Evolutionary conservation across 2,113 vertebrate genomes (phyloP), one percentile per base, ranked within the genome.

Genomic region (Callaeas wilsoni): DNA sequence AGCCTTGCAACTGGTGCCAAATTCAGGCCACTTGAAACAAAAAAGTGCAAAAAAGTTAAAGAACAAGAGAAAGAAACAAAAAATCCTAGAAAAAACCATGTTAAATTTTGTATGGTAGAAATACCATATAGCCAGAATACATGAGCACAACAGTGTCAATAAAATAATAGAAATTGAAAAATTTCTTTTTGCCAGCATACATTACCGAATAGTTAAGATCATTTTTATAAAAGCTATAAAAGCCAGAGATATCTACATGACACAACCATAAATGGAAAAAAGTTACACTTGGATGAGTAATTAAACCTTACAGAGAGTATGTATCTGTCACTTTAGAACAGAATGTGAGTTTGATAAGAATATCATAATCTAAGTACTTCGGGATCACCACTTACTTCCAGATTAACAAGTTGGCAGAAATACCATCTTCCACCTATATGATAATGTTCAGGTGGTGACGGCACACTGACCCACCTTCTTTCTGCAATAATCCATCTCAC

Each of bases 1-100:
- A 99, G 98, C 96, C 99, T 98, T 95, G 99, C 99, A 85, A 99
- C 99, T 7, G 99, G 99, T 68, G 99, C 99, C 96, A 99, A 97
- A 95, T 99, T 99, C 94, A 99, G 96, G 85, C 99, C 99, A 91
- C 99, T 99, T 96, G 82, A 97, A 87, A 93, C 3, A 69, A 57
- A 85, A 77, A 39, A 65, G 21, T 13, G 19, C n/a, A 84, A 87
- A 78, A 35, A 74, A 67, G 17, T 53, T 92, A 26, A 96, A 92
- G 49, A 89, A 39, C 25, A 55, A 73, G 6, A 74, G 62, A 75
- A 87, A 81, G 18, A 87, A 94, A 79, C 5, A 69, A 13, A 91
- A 80, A 81, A 64, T 10, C n/a, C 47, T 63, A 78, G 35, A 70
- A 77, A 57, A 93, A 8, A 37, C 6, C 5, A 7, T 1, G 20